Conservation (phyloP, 2,797 vertebrate species). For the Neopelma chrysocephalum region DNA sequence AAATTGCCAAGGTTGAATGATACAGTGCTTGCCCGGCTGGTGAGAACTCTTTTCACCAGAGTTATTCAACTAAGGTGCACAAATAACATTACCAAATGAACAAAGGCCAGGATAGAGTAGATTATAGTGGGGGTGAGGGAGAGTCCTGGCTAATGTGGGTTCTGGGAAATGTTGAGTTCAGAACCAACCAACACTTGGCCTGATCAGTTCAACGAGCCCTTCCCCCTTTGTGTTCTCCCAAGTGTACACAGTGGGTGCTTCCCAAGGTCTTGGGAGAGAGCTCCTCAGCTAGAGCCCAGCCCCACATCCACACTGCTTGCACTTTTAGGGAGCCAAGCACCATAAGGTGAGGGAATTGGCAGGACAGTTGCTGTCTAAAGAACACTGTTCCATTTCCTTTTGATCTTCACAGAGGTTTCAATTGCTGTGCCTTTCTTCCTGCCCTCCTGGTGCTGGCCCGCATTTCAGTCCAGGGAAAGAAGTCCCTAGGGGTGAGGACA, state of each 20-base stretch:
- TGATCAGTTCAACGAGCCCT: not conserved
- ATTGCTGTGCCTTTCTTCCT: not conserved
- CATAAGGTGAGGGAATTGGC: not conserved
- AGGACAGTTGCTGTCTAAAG: fast-evolving
- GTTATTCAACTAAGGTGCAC: not conserved
- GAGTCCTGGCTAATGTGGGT: not conserved
- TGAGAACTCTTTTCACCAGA: not conserved
- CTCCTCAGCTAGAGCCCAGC: not conserved
- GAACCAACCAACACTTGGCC: fast-evolving
- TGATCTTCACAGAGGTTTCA: not conserved
- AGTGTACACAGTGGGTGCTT: not conserved
- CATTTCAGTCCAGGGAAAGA: not conserved
- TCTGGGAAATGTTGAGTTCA: not conserved
- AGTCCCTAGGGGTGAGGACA: not conserved
- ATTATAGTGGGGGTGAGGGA: not conserved
- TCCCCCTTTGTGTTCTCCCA: not conserved
- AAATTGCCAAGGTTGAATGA: not conserved
- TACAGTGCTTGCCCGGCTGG: not conserved
- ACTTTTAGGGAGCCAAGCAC: not conserved
- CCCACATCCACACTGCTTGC: fast-evolving
- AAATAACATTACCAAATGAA: not conserved
- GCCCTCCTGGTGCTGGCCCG: not conserved
- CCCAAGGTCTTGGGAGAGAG: not conserved
- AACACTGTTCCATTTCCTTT: fast-evolving
- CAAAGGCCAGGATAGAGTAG: not conserved